Evolutionary conservation across 2,113 vertebrate species (phyloP).

Genomic region (Lagopus muta): DNA sequence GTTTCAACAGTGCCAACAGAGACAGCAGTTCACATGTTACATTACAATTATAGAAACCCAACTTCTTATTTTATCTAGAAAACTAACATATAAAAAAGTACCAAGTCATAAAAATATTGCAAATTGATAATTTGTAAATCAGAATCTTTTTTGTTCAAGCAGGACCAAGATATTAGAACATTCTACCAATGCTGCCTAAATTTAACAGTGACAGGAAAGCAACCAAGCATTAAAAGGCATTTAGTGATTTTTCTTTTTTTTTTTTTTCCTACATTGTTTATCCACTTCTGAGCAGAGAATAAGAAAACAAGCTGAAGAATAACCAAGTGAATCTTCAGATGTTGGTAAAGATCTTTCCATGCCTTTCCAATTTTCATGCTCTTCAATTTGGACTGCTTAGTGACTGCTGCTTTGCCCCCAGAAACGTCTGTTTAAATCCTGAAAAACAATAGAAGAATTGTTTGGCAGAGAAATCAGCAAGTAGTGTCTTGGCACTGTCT

Average conservation of each 20-base stretch:
- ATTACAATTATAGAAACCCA: not conserved
- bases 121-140: not conserved
- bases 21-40: not conserved
- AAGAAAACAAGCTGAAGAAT: not conserved
- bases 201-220: not conserved
- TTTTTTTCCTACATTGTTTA: not conserved
- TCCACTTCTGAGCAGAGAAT: not conserved
- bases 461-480: constrained; percentile 17
- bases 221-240: not conserved
- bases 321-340: not conserved
- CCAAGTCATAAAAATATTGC: not conserved
- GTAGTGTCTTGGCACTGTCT: constrained; percentile 19
- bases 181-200: not conserved
- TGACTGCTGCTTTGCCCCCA: not conserved
- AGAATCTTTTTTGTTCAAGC: not conserved
- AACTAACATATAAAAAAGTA: not conserved
- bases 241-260: not conserved
- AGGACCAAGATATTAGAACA: not conserved
- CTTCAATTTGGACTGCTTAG: not conserved
- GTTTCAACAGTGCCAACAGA: not conserved
- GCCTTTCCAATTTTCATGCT: constrained; percentile 23
- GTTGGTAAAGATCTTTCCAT: constrained; percentile 11
- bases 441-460: constrained; percentile 45
- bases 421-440: constrained; percentile 24
- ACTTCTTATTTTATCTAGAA: not conserved